Conservation (phyloP, 2,797 vertebrate species). For the Austrolebias charrua region DNA sequence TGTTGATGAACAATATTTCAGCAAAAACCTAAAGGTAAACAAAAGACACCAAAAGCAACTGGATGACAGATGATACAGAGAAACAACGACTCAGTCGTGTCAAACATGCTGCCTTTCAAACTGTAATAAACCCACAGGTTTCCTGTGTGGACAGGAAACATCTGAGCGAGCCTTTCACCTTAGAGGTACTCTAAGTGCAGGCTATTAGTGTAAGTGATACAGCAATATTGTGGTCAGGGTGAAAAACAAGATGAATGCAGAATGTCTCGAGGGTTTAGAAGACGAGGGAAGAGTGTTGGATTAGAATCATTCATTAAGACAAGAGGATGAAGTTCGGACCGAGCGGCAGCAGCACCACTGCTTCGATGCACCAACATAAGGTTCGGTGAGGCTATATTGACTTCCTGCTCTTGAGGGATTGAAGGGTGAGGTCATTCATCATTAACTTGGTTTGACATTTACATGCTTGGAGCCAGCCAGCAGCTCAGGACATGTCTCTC, state of each 20-base stretch:
- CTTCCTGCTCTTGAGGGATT: conserved; percentile 37
- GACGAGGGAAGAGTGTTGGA: conserved; percentile 5
- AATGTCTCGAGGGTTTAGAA: conserved; percentile 17
- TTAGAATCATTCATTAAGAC: conserved; percentile 50
- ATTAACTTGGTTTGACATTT: conserved; percentile 38
- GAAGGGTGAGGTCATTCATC: conserved; percentile 31
- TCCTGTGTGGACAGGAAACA: conserved; percentile 43
- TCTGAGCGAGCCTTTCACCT: conserved; percentile 43
- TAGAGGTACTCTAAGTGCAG: conserved; percentile 39
- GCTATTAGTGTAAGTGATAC: conserved; percentile 67
- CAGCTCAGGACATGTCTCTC: conserved; percentile 20
- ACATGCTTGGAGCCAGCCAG: conserved; percentile 23
- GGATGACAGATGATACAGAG: conserved; percentile 8
- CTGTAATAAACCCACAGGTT: neutral
- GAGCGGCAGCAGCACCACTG: conserved; percentile 22
- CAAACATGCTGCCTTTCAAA: conserved; percentile 18
- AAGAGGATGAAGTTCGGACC: conserved; percentile 26
- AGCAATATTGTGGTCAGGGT: conserved; percentile 56
- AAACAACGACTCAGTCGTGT: conserved; percentile 22
- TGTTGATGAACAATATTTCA: too few species aligned
- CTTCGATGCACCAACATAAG: conserved; percentile 25
- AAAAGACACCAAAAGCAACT: neutral
- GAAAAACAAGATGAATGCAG: conserved; percentile 8
- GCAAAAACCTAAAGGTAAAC: too few species aligned
- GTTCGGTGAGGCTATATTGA: conserved; percentile 18